Base-by-base conservation (phyloP, 2,113 vertebrate genomes). In the human (Homo sapiens) region DNA sequence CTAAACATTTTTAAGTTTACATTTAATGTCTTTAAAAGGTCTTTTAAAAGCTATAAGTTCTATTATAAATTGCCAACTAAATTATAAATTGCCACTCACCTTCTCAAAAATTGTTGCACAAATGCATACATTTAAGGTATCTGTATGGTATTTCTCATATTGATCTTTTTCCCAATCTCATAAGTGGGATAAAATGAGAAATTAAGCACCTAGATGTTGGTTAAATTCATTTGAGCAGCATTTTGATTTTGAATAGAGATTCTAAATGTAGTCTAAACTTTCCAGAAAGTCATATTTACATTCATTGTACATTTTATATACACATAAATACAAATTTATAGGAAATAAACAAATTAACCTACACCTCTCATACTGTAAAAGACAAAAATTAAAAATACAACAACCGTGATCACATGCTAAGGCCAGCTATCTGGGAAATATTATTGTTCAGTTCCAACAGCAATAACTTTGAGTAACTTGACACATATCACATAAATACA, bases 241-340 rank as follows among this genome's bases (percentile, higher is more conserved):
- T 81, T 97, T 97, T 96, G 52, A 80, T 76, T 95, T 94, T 97
- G 59, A 55, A 80, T 90, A 92, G 43, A 27, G n/a, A 84, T 81
- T 94, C 73, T 97, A 89, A 93, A 88, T 85, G 57, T 57, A 57
- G 40, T 94, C 91, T 96, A 81, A 93, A 92, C 61, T 87, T 97
- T 83, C 35, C 55, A 81, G 73, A 92, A 96, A 96, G 70, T 76
- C 66, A 5, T 93, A 97, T 95, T 97, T 96, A 97, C 79, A 97
- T 90, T 86, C 32, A 97, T 48, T 97, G 43, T 93, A 97, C 93
- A 92, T 72, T 94, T 95, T 96, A 96, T 96, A 91, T 97, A 96
- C 50, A 98, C 10, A 96, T 94, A 93, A 93, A 97, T 96, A 97
- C 61, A 97, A 52, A 92, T 94, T 66, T 86, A 86, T 91, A 93